A percentile compares a stretch with the other conserved stretches of the same genome.
These are phyloP conservation scores for Opisthocomus hoazin DNA, from an alignment of 2,113 vertebrate genomes.

Conservation along the genomic window DNA sequence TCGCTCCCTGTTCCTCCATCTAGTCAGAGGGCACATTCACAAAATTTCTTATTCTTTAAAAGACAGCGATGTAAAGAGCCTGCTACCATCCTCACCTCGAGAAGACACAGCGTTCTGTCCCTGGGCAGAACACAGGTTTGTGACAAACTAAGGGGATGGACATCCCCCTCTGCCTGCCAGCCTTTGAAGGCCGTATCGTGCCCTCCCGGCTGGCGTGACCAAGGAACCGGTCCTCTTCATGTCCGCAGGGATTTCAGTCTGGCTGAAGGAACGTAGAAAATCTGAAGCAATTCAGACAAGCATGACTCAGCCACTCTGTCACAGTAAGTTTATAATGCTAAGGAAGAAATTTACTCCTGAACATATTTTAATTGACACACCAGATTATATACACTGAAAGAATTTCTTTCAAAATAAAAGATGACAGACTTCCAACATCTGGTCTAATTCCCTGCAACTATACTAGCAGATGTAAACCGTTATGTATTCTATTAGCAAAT, in stretches of 20 bases:
- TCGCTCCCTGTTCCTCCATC: not conserved
- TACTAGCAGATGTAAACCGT: constrained; percentile 50
- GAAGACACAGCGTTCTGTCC: not conserved
- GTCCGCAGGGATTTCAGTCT: not conserved
- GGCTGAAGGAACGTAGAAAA: not conserved
- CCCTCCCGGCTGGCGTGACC: not conserved
- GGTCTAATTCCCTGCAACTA: constrained; percentile 39
- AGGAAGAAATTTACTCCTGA: constrained; percentile 38
- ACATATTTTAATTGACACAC: constrained; percentile 58
- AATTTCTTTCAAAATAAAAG: constrained; percentile 53
- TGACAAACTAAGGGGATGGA: constrained; percentile 1
- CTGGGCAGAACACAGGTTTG: not conserved
- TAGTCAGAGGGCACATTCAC: not conserved
- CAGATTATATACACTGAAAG: constrained; percentile 24
- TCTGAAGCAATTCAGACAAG: constrained; percentile 34
- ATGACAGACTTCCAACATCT: constrained; percentile 60
- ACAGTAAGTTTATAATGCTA: constrained; percentile 21
- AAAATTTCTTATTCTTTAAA: not conserved
- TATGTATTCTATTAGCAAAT: constrained; percentile 42
- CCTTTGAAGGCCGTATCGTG: not conserved
- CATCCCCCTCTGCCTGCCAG: not conserved
- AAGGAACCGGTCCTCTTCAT: not conserved
- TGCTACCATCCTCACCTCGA: not conserved
- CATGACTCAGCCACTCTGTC: constrained; percentile 32
- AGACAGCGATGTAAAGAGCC: not conserved